Conservation (phyloP, 2,797 vertebrate genomes). For the Neoniphon sammara region DNA sequence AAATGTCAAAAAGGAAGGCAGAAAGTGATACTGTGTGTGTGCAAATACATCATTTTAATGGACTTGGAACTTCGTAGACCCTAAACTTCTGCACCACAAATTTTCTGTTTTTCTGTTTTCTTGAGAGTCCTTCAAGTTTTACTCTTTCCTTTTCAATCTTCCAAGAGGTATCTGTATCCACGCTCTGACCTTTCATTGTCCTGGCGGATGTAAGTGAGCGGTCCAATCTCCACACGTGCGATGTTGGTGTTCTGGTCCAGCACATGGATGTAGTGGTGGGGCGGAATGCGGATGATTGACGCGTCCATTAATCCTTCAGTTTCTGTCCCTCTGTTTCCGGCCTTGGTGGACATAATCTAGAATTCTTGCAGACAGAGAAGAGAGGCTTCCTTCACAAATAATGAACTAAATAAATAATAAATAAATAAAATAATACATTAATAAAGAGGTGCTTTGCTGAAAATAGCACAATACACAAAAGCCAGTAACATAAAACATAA, state of each 20-base stretch:
- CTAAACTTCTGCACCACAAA: no score
- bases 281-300: constrained; percentile 92
- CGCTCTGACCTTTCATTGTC: constrained; percentile 89
- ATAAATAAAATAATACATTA: no score
- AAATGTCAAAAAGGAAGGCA: no score
- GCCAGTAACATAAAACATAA: neutral
- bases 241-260: constrained; percentile 94
- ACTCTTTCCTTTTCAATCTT: no score
- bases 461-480: neutral
- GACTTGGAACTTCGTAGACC: no score
- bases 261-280: constrained; percentile 91
- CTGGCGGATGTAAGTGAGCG: constrained; percentile 92
- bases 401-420: neutral
- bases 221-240: constrained; percentile 88
- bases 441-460: no score
- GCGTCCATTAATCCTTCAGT: constrained; percentile 62
- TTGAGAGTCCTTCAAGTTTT: no score
- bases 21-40: no score
- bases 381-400: neutral
- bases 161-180: no score
- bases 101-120: no score
- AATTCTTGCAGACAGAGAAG: neutral
- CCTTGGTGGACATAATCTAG: constrained; percentile 54
- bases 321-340: constrained; percentile 12
- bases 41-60: no score